A percentile compares a stretch with the other conserved stretches of the same genome.
Evolutionary conservation across 2,797 vertebrate genomes (phyloP).

Genomic region (Anas bernieri): DNA sequence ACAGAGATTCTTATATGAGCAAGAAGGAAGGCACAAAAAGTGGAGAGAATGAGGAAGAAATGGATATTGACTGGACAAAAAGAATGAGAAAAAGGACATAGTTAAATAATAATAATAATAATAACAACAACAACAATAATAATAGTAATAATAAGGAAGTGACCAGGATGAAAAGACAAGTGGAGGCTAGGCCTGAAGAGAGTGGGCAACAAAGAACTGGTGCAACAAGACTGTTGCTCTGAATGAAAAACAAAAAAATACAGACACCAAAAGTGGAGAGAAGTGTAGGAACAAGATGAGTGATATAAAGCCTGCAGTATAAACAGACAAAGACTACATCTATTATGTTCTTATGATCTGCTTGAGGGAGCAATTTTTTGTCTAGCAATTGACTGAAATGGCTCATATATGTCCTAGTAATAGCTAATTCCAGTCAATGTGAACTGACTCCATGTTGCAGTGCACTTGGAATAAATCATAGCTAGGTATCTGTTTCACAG

Average conservation of each 20-base stretch:
- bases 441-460: background rate
- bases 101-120: background rate
- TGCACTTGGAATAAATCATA: background rate
- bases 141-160: background rate
- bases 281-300: background rate
- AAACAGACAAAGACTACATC: background rate
- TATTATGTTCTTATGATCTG: background rate
- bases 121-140: no score
- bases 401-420: background rate
- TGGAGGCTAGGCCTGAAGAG: background rate
- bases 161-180: background rate
- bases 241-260: background rate
- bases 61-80: background rate
- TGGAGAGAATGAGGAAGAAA: background rate
- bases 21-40: background rate
- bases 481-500: background rate
- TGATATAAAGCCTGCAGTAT: background rate
- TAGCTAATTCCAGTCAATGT: rapidly evolving
- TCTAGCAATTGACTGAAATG: background rate
- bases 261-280: background rate
- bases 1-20: background rate
- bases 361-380: background rate
- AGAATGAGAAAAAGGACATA: background rate
- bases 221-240: background rate
- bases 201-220: background rate